These are phyloP conservation scores for Ichneumoninae sp. DNA, from an alignment of 2,888 invertebrate genomes.

Conservation along the genomic window DNA sequence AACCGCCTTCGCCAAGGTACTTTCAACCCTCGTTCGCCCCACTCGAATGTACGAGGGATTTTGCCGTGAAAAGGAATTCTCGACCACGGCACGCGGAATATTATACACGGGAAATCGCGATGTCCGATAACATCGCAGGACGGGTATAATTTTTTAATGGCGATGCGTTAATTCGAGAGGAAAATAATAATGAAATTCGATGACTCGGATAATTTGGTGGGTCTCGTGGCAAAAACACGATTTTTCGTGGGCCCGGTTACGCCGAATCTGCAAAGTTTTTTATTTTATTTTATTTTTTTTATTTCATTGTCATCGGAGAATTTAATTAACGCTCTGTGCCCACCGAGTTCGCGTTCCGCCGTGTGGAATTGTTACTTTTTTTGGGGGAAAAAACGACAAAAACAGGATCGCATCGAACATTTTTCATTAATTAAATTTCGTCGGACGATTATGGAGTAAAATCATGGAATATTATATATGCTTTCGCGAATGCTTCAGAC, in stretches of 20 bases:
- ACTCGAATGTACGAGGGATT: not conserved
- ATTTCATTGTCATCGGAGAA: not conserved
- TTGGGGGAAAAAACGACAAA: not conserved
- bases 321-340: conserved; percentile 11
- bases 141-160: not conserved
- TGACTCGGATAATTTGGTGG: not conserved
- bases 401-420: not conserved
- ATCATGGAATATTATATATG: not conserved
- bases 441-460: not conserved
- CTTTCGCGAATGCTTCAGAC: not conserved
- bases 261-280: conserved; percentile 1
- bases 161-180: not conserved
- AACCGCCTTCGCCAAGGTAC: conserved; percentile 39
- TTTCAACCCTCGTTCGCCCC: conserved; percentile 42
- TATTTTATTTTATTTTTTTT: too few species aligned
- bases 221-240: not conserved
- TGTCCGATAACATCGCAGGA: not conserved
- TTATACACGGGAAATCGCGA: not conserved
- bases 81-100: not conserved
- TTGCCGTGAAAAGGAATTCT: not conserved
- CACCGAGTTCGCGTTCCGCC: not conserved
- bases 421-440: not conserved
- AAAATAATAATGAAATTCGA: not conserved
- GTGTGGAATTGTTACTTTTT: not conserved
- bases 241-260: not conserved